phyloP scores from a whole-genome alignment of 2,797 vertebrate genomes.

The Coendou prehensilis region DNA sequence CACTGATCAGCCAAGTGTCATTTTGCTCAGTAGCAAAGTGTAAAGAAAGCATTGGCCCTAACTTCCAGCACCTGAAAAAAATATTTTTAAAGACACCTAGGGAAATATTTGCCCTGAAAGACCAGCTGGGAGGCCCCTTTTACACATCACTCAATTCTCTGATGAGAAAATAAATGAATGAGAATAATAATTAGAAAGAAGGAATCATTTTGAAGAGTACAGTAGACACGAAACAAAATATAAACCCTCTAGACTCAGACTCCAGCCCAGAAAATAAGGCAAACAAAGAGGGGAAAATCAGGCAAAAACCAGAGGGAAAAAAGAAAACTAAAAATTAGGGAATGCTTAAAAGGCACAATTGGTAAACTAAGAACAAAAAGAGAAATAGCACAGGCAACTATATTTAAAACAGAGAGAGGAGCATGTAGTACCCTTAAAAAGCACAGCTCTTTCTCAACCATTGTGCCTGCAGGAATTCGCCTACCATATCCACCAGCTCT shows the following conservation, averaged over 20 bases:
- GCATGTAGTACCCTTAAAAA: neutral
- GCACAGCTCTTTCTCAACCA: neutral
- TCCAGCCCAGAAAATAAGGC: conserved; percentile 60
- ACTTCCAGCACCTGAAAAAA: neutral
- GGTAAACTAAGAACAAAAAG: neutral
- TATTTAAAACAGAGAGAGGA: neutral
- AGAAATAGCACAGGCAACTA: neutral
- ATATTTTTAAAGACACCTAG: conserved; percentile 38
- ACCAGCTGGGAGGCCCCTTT: conserved; percentile 30
- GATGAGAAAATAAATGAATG: conserved; percentile 64
- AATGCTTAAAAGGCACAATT: conserved; percentile 21
- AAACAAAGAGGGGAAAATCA: neutral
- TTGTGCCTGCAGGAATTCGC: neutral
- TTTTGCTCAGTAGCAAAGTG: neutral
- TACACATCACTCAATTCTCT: neutral
- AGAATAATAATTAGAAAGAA: conserved; percentile 38
- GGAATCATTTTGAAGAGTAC: conserved; percentile 50
- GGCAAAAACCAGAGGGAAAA: neutral
- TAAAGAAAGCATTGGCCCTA: neutral
- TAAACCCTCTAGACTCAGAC: conserved; percentile 20
- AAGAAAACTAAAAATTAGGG: conserved; percentile 13
- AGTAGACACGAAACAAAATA: conserved; percentile 46
- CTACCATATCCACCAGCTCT: neutral
- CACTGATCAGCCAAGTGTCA: neutral
- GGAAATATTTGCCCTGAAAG: neutral